A percentile compares a stretch with the other conserved stretches of the same genome.
Conservation (phyloP, 2,888 invertebrate genomes). For the Drosophila buzzatii region DNA sequence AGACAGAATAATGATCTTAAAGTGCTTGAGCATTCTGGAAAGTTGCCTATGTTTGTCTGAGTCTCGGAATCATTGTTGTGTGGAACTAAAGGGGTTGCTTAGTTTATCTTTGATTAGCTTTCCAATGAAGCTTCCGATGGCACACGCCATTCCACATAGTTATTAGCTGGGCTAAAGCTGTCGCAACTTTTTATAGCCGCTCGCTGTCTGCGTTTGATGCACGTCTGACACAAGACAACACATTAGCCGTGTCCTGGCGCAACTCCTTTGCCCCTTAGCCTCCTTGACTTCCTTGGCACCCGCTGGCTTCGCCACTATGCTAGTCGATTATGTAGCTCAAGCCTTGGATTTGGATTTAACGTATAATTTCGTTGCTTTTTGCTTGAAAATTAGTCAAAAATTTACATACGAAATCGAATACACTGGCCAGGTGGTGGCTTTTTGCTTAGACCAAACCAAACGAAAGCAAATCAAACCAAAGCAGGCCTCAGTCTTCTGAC, state of each 20-base stretch:
- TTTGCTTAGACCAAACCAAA: slow-evolving; percentile 27
- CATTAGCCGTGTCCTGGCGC: slow-evolving; percentile 50
- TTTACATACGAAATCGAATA: slow-evolving; percentile 65
- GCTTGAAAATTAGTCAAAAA: slow-evolving; percentile 63
- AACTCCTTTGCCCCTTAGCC: neutral
- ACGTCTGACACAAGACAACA: slow-evolving; percentile 76
- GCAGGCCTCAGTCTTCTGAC: neutral
- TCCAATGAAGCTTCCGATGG: slow-evolving; percentile 4
- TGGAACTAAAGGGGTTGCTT: no score
- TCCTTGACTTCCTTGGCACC: neutral
- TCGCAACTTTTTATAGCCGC: slow-evolving; percentile 34
- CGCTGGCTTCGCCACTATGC: slow-evolving; percentile 21
- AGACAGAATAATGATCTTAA: no score
- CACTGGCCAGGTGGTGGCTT: slow-evolving; percentile 38
- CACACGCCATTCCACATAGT: slow-evolving; percentile 31
- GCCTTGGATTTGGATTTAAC: slow-evolving; percentile 24
- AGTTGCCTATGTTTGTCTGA: no score
- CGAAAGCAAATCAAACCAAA: no score
- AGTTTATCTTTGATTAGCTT: neutral
- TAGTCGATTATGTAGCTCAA: slow-evolving; percentile 20
- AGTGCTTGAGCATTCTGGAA: no score
- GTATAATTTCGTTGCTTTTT: slow-evolving; percentile 43
- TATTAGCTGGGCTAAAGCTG: neutral
- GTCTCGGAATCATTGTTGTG: no score
- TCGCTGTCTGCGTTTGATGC: slow-evolving; percentile 64